Percentiles rank a stretch among this genome's conserved stretches.
Evolutionary conservation across 1,140 invertebrate genomes (phyloP).

Genomic region (Papilio glaucus): DNA sequence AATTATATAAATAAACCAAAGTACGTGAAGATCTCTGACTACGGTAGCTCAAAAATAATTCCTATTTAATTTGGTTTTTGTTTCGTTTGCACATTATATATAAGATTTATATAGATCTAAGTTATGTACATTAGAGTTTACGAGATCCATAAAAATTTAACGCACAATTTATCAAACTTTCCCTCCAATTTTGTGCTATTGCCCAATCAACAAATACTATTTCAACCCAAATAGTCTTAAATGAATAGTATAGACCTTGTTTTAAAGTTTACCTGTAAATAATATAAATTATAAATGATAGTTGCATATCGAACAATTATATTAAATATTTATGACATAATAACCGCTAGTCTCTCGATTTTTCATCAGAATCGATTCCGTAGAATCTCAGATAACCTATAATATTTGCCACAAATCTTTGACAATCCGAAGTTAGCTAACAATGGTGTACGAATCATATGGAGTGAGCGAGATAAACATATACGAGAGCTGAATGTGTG

Average conservation of each 20-base stretch:
- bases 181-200: background rate
- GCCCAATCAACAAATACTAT: background rate
- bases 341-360: conserved; percentile 51
- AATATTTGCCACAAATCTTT: background rate
- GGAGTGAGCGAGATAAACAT: background rate
- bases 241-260: background rate
- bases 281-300: conserved; percentile 43
- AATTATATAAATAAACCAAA: conserved; percentile 58
- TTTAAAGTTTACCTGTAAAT: conserved; percentile 39
- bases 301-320: conserved; percentile 53
- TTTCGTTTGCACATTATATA: conserved; percentile 16
- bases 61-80: conserved; percentile 31
- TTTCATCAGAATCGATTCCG: background rate
- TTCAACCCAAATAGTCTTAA: conserved; percentile 13
- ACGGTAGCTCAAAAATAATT: conserved; percentile 51
- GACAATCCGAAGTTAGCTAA: background rate
- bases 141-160: background rate
- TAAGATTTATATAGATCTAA: conserved; percentile 5
- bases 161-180: background rate
- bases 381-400: background rate
- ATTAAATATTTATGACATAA: conserved; percentile 46
- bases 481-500: background rate
- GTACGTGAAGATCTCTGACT: conserved; percentile 53
- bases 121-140: background rate
- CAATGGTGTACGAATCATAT: too few species aligned